Evolutionary conservation across 2,113 vertebrate genomes (phyloP).

Genomic region (Petromus typicus): DNA sequence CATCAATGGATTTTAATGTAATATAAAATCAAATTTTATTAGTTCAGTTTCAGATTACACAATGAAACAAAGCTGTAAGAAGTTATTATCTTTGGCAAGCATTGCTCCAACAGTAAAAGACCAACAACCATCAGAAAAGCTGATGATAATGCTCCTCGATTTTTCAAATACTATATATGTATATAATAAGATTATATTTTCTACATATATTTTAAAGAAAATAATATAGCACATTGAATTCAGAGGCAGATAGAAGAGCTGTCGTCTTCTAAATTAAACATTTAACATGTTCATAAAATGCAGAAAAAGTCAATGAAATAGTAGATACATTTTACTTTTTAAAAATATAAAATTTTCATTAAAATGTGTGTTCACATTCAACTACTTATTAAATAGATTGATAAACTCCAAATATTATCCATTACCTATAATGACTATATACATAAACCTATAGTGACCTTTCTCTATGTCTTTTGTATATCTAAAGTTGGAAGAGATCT

Average conservation of each 20-base stretch:
- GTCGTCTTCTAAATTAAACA: neutral
- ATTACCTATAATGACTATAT: neutral
- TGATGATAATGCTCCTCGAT: neutral
- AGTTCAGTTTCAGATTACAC: neutral
- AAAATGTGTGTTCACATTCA: neutral
- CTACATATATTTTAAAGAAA: neutral
- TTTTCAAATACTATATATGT: neutral
- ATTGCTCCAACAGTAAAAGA: too few species aligned
- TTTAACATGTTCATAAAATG: neutral
- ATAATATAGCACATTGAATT: neutral
- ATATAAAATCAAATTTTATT: neutral
- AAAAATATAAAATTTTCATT: neutral
- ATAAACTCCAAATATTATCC: neutral
- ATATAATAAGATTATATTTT: neutral
- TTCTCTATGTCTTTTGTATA: neutral
- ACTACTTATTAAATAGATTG: neutral
- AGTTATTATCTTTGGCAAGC: neutral
- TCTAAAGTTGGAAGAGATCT: neutral
- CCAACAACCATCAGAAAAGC: neutral
- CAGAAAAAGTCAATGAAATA: neutral
- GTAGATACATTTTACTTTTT: neutral
- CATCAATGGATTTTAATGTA: neutral
- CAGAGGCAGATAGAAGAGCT: neutral
- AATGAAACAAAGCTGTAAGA: neutral
- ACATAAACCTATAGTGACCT: neutral